These are phyloP conservation scores for Eciton burchellii DNA, from an alignment of 1,140 invertebrate genomes.

Conservation along the genomic window DNA sequence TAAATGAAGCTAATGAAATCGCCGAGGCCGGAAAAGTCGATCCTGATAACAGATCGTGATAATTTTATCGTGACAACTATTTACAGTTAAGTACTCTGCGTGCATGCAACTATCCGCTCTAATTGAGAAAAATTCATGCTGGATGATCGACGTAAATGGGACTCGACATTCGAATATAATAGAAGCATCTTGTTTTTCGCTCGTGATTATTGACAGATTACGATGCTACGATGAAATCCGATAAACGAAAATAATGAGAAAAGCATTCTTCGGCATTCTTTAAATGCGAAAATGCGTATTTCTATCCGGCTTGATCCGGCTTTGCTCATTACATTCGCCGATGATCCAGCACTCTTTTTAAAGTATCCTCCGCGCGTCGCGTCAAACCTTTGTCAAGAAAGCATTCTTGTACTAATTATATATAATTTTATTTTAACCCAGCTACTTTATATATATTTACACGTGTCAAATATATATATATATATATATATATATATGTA, in stretches of 20 bases:
- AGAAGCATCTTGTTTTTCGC: not conserved
- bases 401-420: conserved; percentile 42
- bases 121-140: not conserved
- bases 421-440: conserved; percentile 27
- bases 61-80: conserved; percentile 43
- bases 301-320: not conserved
- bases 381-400: conserved; percentile 43
- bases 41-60: conserved; percentile 26
- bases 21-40: conserved; percentile 31
- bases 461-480: conserved; percentile 17
- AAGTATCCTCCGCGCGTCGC: conserved; percentile 10
- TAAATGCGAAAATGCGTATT: conserved; percentile 5
- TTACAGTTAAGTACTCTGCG: conserved; percentile 63
- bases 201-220: not conserved
- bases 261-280: not conserved
- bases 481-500: too few species aligned
- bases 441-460: conserved; percentile 38
- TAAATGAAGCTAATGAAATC: conserved; percentile 18
- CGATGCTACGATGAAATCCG: conserved; percentile 10
- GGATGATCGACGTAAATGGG: not conserved
- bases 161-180: conserved; percentile 13
- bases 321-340: conserved; percentile 3
- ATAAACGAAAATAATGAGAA: not conserved
- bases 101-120: conserved; percentile 28
- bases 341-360: not conserved